Conservation (phyloP, 2,888 invertebrate genomes). For the Lathronympha strigana region DNA sequence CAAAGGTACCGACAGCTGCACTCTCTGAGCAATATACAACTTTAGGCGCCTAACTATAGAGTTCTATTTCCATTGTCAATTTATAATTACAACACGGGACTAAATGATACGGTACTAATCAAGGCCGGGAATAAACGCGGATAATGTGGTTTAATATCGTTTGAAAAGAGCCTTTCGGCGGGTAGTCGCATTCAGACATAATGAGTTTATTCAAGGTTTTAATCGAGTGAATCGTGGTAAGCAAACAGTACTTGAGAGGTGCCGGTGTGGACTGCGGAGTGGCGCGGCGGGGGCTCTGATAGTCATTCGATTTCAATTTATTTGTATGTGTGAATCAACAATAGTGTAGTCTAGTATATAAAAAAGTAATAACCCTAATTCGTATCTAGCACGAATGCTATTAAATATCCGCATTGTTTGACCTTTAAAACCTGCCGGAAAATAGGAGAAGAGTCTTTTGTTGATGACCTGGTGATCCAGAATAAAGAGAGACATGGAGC, state of each 20-base stretch:
- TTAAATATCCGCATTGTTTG: not conserved
- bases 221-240: conserved; percentile 81
- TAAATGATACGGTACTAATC: conserved; percentile 84
- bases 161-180: conserved; percentile 81
- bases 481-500: no score
- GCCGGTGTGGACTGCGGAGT: conserved; percentile 44
- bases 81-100: conserved; percentile 81
- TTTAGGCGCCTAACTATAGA: conserved; percentile 48
- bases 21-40: conserved; percentile 52
- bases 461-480: no score
- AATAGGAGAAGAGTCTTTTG: no score
- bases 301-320: conserved; percentile 46
- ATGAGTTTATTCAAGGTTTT: conserved; percentile 83
- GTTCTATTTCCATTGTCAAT: conserved; percentile 51
- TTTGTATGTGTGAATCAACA: conserved; percentile 28
- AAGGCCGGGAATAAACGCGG: conserved; percentile 80
- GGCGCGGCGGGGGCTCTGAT: conserved; percentile 44
- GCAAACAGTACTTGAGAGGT: conserved; percentile 72
- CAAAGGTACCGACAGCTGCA: conserved; percentile 73
- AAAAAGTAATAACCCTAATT: conserved; percentile 5
- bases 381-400: not conserved
- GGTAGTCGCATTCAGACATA: conserved; percentile 78
- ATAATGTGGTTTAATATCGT: conserved; percentile 82
- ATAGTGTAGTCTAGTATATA: conserved; percentile 23
- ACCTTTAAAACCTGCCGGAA: not conserved